A percentile compares a stretch with the other conserved stretches of the same genome.
These are phyloP conservation scores for Remorina albescens DNA, from an alignment of 2,797 vertebrate genomes.

Conservation along the genomic window DNA sequence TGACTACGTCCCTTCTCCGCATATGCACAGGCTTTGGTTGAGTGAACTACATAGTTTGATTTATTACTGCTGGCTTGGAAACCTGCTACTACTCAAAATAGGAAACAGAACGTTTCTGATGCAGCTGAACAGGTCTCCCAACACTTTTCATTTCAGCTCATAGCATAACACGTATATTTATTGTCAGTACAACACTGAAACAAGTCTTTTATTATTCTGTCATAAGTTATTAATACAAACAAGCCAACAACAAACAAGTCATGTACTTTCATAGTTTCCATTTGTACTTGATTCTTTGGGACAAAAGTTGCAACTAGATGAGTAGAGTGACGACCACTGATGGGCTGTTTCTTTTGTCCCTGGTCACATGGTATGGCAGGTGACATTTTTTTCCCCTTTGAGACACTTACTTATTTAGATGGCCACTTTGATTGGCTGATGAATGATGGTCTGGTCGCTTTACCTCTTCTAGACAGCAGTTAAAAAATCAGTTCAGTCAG, in stretches of 20 bases:
- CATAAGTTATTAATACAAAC: not conserved
- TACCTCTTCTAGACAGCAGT: slow-evolving; percentile 35
- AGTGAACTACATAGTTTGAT: slow-evolving; percentile 14
- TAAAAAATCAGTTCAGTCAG: slow-evolving; percentile 37
- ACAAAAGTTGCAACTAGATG: not conserved
- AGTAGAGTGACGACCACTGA: slow-evolving; percentile 4
- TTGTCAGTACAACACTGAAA: slow-evolving; percentile 9
- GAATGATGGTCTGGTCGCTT: slow-evolving; percentile 37
- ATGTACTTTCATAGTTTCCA: slow-evolving; percentile 12
- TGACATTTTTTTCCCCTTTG: slow-evolving; percentile 3
- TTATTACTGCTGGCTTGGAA: slow-evolving; percentile 12
- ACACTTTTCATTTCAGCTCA: not conserved
- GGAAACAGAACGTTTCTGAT: slow-evolving; percentile 5
- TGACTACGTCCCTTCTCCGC: slow-evolving; percentile 4
- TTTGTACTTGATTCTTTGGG: not conserved
- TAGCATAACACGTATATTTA: slow-evolving; percentile 6
- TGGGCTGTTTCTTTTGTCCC: not conserved
- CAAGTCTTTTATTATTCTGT: not conserved
- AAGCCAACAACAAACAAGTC: not conserved
- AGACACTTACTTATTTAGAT: slow-evolving; percentile 16
- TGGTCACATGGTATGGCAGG: not conserved
- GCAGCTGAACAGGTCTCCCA: slow-evolving; percentile 1
- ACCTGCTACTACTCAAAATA: not conserved
- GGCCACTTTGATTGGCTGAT: slow-evolving; percentile 29
- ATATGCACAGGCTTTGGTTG: slow-evolving; percentile 18